Percentiles rank a stretch among this genome's conserved stretches.
These are phyloP conservation scores for Hermaeophaga mercurialis DNA, from an alignment of 2,888 invertebrate species.

Conservation along the genomic window DNA sequence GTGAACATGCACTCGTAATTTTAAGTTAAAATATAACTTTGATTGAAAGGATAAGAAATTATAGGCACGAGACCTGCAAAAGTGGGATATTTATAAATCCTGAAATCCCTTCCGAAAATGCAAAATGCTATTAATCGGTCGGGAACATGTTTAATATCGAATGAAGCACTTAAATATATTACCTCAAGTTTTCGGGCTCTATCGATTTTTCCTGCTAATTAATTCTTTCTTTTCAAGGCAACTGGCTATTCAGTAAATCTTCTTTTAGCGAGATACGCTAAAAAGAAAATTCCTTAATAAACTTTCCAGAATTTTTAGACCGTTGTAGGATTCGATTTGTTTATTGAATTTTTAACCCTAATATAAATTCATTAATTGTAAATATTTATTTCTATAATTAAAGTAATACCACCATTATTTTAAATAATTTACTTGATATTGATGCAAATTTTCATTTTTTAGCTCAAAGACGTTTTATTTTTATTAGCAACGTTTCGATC, in stretches of 20 bases:
- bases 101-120: conserved; percentile 13
- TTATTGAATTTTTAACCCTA: too few species aligned
- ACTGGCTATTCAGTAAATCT: conserved; percentile 37
- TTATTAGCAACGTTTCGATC: too few species aligned
- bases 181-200: conserved; percentile 13
- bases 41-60: conserved; percentile 35
- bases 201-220: conserved; percentile 42
- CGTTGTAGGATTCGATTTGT: too few species aligned
- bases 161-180: conserved; percentile 9
- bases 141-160: conserved; percentile 5
- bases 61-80: conserved; percentile 36
- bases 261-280: neutral
- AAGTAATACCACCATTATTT: too few species aligned
- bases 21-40: conserved; percentile 36
- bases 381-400: too few species aligned
- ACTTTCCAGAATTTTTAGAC: too few species aligned
- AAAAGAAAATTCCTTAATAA: neutral
- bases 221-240: conserved; percentile 43
- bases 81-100: conserved; percentile 31
- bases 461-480: too few species aligned
- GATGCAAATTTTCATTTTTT: too few species aligned
- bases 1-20: conserved; percentile 39
- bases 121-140: conserved; percentile 10
- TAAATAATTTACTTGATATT: too few species aligned
- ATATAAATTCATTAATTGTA: too few species aligned